phyloP scores from a whole-genome alignment of 2,113 vertebrate genomes.

The Bothrops jararaca region DNA sequence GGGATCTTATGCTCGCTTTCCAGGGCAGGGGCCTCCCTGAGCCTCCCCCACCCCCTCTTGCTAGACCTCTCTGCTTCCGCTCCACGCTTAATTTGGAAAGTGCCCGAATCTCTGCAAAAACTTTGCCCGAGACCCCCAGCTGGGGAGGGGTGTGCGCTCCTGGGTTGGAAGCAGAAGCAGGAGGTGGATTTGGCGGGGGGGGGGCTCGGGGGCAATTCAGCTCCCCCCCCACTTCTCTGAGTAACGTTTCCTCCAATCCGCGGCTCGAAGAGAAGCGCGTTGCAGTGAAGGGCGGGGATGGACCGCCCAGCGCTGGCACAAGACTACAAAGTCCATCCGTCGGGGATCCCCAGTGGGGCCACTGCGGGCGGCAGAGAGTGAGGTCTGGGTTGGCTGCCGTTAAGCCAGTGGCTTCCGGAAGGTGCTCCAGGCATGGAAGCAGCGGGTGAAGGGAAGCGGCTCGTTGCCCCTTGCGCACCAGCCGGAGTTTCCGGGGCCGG shows the following conservation, averaged over 20 bases:
- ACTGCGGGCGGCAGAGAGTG: fast-evolving
- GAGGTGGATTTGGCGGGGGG: background rate
- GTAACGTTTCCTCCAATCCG: background rate
- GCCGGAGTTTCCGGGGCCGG: conserved; percentile 85
- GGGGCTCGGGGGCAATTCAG: fast-evolving
- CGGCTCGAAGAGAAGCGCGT: background rate
- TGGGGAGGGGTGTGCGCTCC: background rate
- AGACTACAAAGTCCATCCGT: background rate
- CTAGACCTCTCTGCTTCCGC: background rate
- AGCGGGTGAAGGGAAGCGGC: conserved; percentile 89
- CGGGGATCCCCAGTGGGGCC: fast-evolving
- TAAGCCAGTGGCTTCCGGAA: conserved; percentile 84
- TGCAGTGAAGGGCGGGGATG: background rate
- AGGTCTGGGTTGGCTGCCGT: background rate
- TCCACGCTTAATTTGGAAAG: background rate
- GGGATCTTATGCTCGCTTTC: background rate
- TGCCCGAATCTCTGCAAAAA: background rate
- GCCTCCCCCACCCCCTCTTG: background rate
- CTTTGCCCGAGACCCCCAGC: background rate
- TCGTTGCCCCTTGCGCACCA: conserved; percentile 97
- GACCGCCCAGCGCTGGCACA: background rate
- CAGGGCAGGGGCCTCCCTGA: background rate
- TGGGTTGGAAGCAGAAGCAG: no score
- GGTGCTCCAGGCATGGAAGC: conserved; percentile 93
- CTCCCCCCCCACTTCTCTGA: background rate